A percentile compares a stretch with the other conserved stretches of the same genome.
Evolutionary conservation across 2,797 vertebrate genomes (phyloP).

Genomic region (Pampus argenteus): DNA sequence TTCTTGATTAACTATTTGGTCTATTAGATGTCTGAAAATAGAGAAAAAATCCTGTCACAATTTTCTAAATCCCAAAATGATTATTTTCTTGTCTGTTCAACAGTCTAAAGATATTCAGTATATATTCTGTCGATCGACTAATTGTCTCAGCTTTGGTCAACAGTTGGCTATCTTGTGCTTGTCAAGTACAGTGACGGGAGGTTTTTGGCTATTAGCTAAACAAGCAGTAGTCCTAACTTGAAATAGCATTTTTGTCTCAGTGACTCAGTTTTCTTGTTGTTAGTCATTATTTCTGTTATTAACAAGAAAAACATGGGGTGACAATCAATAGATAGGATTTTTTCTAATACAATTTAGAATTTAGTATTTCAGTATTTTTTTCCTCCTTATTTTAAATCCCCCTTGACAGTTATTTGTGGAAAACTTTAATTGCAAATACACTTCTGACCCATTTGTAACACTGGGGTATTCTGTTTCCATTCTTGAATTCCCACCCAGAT

Average conservation of each 20-base stretch:
- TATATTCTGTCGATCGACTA: neutral
- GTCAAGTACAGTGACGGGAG: neutral
- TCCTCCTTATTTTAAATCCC: constrained; percentile 63
- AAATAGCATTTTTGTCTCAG: constrained; percentile 10
- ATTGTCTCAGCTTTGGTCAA: neutral
- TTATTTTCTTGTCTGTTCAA: neutral
- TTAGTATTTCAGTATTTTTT: constrained; percentile 43
- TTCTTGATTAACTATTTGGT: neutral
- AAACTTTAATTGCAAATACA: constrained; percentile 78
- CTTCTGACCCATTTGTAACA: constrained; percentile 72
- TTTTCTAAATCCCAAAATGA: neutral
- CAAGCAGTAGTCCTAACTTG: neutral
- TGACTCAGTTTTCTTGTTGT: neutral
- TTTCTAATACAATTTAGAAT: constrained; percentile 12
- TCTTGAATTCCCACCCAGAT: constrained; percentile 81
- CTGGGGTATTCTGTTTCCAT: constrained; percentile 78
- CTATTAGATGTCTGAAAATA: neutral
- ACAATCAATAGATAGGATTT: constrained; percentile 2
- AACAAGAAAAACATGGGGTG: constrained; percentile 23
- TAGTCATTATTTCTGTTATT: constrained; percentile 13
- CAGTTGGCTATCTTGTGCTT: neutral
- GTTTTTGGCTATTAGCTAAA: neutral
- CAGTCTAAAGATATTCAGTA: neutral
- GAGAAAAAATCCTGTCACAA: neutral
- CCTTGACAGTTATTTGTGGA: constrained; percentile 67